phyloP scores from a whole-genome alignment of 1,140 invertebrate species.

The Hylyphantes graminicola region DNA sequence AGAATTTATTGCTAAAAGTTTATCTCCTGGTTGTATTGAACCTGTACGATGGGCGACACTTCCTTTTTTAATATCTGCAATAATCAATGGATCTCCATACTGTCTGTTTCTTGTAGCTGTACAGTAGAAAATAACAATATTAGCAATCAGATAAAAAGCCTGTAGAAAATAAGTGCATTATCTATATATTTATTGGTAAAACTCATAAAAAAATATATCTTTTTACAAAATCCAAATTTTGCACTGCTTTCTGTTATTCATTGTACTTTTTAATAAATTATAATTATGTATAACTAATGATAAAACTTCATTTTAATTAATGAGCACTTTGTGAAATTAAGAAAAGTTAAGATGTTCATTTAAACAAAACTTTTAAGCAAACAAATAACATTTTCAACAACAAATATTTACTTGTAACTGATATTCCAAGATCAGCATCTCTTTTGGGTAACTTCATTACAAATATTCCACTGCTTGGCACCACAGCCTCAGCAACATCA shows the following conservation, averaged over 20 bases:
- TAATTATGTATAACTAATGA: too few relatives aligned
- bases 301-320: too few relatives aligned
- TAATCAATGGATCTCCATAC: constrained; percentile 77
- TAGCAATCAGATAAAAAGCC: background rate
- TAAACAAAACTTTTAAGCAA: too few relatives aligned
- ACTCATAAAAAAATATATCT: too few relatives aligned
- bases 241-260: too few relatives aligned
- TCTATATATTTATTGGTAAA: too few relatives aligned
- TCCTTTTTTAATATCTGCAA: constrained; percentile 87
- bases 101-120: constrained; percentile 66
- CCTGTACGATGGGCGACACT: constrained; percentile 91
- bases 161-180: background rate
- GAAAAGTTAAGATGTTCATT: too few relatives aligned
- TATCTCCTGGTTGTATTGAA: constrained; percentile 86
- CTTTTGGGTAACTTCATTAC: constrained; percentile 87
- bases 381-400: too few relatives aligned
- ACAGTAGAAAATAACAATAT: background rate
- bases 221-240: too few relatives aligned
- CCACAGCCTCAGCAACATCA: constrained; percentile 91
- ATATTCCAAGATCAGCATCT: constrained; percentile 82
- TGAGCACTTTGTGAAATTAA: too few relatives aligned
- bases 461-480: constrained; percentile 89
- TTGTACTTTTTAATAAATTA: too few relatives aligned
- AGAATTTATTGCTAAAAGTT: constrained; percentile 87
- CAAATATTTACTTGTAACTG: constrained; percentile 78